Percentiles rank a stretch among this genome's conserved stretches.
Conservation (phyloP, 2,797 vertebrate species). For the Urosaurus nigricauda region DNA sequence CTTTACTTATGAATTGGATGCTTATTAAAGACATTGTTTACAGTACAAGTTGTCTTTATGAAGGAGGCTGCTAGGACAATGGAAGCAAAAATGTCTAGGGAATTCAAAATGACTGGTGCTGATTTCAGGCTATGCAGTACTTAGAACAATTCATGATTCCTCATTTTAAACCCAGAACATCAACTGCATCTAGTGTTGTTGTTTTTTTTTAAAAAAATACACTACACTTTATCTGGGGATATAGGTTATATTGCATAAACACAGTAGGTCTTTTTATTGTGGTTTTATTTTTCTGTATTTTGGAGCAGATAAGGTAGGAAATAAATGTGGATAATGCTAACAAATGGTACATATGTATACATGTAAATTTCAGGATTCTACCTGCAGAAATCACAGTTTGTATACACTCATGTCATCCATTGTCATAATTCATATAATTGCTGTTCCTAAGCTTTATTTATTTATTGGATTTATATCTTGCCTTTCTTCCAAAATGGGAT, state of each 20-base stretch:
- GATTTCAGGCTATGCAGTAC: background rate
- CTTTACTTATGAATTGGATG: background rate
- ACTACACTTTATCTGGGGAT: background rate
- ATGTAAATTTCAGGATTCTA: background rate
- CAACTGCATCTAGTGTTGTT: background rate
- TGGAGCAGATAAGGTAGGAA: background rate
- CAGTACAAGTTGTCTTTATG: background rate
- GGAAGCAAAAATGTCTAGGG: slow-evolving; percentile 1
- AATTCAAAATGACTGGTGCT: background rate
- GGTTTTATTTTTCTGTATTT: background rate
- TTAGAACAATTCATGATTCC: background rate
- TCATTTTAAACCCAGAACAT: background rate
- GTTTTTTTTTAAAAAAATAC: background rate
- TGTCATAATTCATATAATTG: background rate
- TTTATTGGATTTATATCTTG: too few species aligned
- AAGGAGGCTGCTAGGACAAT: background rate
- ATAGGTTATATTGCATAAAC: background rate
- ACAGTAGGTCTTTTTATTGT: background rate
- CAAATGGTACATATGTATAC: background rate
- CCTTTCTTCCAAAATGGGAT: too few species aligned
- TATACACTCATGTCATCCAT: background rate
- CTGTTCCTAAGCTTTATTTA: background rate
- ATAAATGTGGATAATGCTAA: background rate
- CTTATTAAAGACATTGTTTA: slow-evolving; percentile 12
- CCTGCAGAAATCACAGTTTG: background rate